These are phyloP conservation scores for Tipula helvola DNA, from an alignment of 2,888 invertebrate genomes.

Conservation along the genomic window DNA sequence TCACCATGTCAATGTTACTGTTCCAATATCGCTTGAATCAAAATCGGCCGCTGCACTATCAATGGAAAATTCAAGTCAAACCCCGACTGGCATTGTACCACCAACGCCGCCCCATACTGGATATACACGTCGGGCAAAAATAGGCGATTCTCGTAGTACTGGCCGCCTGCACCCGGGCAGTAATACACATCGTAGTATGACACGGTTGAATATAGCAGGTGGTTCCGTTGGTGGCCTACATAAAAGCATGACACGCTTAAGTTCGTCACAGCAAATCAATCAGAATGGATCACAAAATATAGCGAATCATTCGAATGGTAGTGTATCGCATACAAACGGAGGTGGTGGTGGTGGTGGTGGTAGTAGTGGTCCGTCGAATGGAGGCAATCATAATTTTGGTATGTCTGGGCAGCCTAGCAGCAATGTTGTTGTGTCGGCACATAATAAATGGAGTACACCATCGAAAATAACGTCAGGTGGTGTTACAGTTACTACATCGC, in stretches of 20 bases:
- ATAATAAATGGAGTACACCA: slow-evolving; percentile 40
- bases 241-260: slow-evolving; percentile 70
- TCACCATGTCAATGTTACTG: slow-evolving; percentile 5
- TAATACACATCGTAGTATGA: slow-evolving; percentile 66
- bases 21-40: not conserved
- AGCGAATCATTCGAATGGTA: slow-evolving; percentile 26
- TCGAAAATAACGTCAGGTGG: slow-evolving; percentile 39
- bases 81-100: slow-evolving; percentile 18
- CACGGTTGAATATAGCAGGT: slow-evolving; percentile 41
- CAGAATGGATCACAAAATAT: slow-evolving; percentile 36
- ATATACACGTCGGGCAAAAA: slow-evolving; percentile 49
- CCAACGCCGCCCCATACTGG: slow-evolving; percentile 31
- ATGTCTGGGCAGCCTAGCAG: slow-evolving; percentile 36
- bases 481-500: slow-evolving; percentile 51
- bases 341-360: not conserved
- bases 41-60: not conserved
- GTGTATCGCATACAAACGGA: slow-evolving; percentile 22
- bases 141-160: slow-evolving; percentile 64
- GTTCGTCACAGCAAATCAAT: slow-evolving; percentile 66
- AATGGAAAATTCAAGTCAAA: slow-evolving; percentile 4
- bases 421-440: slow-evolving; percentile 39
- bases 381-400: slow-evolving; percentile 25
- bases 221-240: slow-evolving; percentile 67
- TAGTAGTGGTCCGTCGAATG: slow-evolving; percentile 13
- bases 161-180: slow-evolving; percentile 58